Conservation (phyloP, 2,888 invertebrate genomes). For the Phaedon cochleariae region DNA sequence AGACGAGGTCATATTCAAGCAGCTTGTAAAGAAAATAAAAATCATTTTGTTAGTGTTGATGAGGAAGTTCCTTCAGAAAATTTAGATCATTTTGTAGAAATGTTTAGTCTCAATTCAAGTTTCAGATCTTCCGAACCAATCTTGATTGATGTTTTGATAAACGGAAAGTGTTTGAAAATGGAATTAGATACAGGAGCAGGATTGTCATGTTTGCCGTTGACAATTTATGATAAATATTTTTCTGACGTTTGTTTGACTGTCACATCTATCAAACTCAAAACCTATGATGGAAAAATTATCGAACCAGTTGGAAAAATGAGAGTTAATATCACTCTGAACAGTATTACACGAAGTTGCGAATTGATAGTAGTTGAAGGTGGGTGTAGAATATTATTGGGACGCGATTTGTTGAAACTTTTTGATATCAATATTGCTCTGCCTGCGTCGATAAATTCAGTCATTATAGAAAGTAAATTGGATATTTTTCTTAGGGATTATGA, state of each 20-base stretch:
- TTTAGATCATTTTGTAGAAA: not conserved
- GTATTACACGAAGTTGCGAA: not conserved
- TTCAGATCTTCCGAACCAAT: too few relatives aligned
- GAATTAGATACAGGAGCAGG: slow-evolving; percentile 22
- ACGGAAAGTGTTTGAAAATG: slow-evolving; percentile 2
- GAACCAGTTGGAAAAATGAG: slow-evolving; percentile 13
- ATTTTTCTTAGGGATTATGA: too few relatives aligned
- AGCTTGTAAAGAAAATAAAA: slow-evolving; percentile 1
- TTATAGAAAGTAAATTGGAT: too few relatives aligned
- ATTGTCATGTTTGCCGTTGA: slow-evolving; percentile 21
- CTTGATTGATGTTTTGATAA: not conserved
- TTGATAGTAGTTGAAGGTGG: slow-evolving; percentile 20
- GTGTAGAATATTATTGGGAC: slow-evolving; percentile 1
- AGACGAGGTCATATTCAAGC: slow-evolving; percentile 3
- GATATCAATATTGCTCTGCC: too few relatives aligned
- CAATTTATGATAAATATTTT: slow-evolving; percentile 9
- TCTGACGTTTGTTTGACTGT: not conserved
- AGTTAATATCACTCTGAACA: slow-evolving; percentile 1
- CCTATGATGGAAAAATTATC: slow-evolving; percentile 7
- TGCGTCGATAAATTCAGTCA: too few relatives aligned
- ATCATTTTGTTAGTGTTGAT: not conserved
- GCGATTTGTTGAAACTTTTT: slow-evolving; percentile 1
- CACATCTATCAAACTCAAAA: not conserved
- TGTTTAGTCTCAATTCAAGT: not conserved
- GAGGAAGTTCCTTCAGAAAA: too few relatives aligned